A percentile compares a stretch with the other conserved stretches of the same genome.
Evolutionary conservation across 2,888 invertebrate species (phyloP).

Genomic region (Meganola albula): DNA sequence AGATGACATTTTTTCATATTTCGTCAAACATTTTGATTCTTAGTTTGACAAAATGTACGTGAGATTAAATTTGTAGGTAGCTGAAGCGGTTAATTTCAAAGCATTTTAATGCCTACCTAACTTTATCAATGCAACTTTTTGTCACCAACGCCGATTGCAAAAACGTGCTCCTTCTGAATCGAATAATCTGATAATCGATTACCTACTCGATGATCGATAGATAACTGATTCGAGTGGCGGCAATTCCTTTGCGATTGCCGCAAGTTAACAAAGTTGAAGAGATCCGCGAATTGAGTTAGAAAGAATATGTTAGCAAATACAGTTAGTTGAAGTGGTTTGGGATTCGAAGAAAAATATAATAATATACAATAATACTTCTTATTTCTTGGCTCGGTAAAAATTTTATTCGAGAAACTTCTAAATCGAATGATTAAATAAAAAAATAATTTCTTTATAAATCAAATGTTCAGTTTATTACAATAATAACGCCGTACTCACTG

Average conservation of each 20-base stretch:
- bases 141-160: slow-evolving; percentile 4
- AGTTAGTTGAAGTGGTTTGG: slow-evolving; percentile 8
- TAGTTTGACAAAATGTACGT: no score
- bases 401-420: no score
- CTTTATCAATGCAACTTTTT: slow-evolving; percentile 20
- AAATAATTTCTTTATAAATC: no score
- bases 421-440: no score
- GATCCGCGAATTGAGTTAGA: slow-evolving; percentile 15
- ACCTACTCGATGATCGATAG: slow-evolving; percentile 32
- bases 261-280: slow-evolving; percentile 17
- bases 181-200: slow-evolving; percentile 34
- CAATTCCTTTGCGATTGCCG: slow-evolving; percentile 24
- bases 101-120: neutral
- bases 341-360: slow-evolving; percentile 5
- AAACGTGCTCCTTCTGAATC: slow-evolving; percentile 23
- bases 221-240: slow-evolving; percentile 14
- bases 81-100: neutral
- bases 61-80: neutral
- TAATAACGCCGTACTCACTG: no score
- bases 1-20: no score
- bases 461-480: no score
- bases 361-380: no score
- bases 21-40: no score
- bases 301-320: slow-evolving; percentile 10
- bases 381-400: no score